phyloP scores from a whole-genome alignment of 2,888 invertebrate species.

The Latrodectus elegans region DNA sequence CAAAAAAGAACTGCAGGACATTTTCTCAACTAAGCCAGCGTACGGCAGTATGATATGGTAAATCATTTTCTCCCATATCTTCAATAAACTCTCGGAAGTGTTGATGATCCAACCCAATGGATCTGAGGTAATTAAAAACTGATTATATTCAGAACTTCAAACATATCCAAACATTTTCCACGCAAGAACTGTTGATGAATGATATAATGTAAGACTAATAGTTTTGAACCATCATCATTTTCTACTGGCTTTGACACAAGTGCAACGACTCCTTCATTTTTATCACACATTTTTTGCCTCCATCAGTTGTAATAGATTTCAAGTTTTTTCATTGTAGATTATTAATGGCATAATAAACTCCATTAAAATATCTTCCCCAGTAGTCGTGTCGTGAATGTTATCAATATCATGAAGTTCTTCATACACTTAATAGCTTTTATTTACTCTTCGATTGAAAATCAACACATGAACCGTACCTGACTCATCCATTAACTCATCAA shows the following conservation, averaged over 20 bases:
- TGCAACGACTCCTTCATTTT: background rate
- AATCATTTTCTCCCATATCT: slow-evolving; percentile 4
- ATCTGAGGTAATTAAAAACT: slow-evolving; percentile 22
- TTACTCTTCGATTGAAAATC: background rate
- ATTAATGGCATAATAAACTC: too few species aligned
- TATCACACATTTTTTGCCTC: slow-evolving; percentile 9
- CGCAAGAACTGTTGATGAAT: too few species aligned
- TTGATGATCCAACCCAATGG: slow-evolving; percentile 14
- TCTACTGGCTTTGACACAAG: too few species aligned
- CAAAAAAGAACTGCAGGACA: too few species aligned
- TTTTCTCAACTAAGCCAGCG: slow-evolving; percentile 7
- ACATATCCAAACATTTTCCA: slow-evolving; percentile 36
- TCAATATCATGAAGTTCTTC: background rate
- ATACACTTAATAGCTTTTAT: background rate
- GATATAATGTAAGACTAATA: too few species aligned
- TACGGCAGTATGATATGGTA: background rate
- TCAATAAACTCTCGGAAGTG: slow-evolving; percentile 21
- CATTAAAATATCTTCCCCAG: too few species aligned
- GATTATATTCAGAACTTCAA: slow-evolving; percentile 9
- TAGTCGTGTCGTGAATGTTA: slow-evolving; percentile 1
- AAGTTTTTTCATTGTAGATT: too few species aligned
- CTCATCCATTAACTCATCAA: slow-evolving; percentile 19
- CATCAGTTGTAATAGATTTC: background rate
- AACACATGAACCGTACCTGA: slow-evolving; percentile 10
- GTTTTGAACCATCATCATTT: too few species aligned